Base-by-base conservation (phyloP, 2,797 vertebrate species). In the Myripristis murdjan region DNA sequence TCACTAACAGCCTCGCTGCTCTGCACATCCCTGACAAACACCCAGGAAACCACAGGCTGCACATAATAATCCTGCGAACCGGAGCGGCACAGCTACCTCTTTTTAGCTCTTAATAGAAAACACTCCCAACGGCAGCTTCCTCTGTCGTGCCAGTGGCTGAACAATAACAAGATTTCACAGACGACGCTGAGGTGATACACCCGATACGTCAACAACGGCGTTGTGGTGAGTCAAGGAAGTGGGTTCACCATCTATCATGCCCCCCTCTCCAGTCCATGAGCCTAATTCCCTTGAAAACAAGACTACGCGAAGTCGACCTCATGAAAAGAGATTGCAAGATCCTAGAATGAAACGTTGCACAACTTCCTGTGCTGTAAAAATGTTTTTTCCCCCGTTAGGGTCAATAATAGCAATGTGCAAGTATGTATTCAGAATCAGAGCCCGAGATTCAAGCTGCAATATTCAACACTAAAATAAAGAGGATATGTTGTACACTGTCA, bases 21-120 rank as follows among this genome's bases (percentile, higher is more conserved):
- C 24, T 68, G 49, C 66, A 68, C 74, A 6, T n/a, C n/a, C 20
- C 12, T 16, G 12, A 51, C 47, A 37, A 28, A 43, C 0, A 64
- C 4, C 9, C 23, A 49, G 16, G 1, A 20, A 0, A 43, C 76
- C 48, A 44, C 33, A 66, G 44, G 39, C 52, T 23, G 7, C 41
- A 65, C 44, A 47, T 16, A 58, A 14, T 18, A 1, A 23, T 9
- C n/a, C 2, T 18, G 3, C 8, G 47, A 11, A 39, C 20, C 18
- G 14, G 23, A 65, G 6, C 41, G 43, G 15, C 15, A 5, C 41
- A n/a, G 44, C 22, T 37, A 12, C 2, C 16, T 63, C 8, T 47
- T 39, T 52, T 54, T 28, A 23, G 43, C 47, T 26, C 20, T 28
- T 6, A 20, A 59, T n/a, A 20, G 26, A 61, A 12, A 9, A 37